A percentile compares a stretch with the other conserved stretches of the same genome.
Conservation (phyloP, 2,113 vertebrate species). For the Thryonomys swinderianus region DNA sequence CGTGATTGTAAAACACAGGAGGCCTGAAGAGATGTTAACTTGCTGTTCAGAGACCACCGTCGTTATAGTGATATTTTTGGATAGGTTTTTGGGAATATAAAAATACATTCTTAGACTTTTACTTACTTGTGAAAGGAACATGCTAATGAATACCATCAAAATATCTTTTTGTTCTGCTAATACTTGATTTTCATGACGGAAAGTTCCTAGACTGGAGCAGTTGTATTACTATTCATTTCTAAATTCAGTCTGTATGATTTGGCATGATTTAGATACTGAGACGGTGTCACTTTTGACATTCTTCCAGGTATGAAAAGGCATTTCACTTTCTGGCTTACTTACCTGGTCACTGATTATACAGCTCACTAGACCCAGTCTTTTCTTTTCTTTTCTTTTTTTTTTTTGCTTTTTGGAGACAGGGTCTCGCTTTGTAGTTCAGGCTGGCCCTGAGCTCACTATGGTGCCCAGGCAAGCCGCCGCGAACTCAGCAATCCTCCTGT, state of each 20-base stretch:
- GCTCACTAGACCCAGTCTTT: constrained; percentile 55
- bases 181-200: constrained; percentile 51
- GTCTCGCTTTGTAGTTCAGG: too few species aligned
- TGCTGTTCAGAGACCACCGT: constrained; percentile 57
- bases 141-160: constrained; percentile 44
- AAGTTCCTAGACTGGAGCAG: constrained; percentile 44
- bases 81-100: constrained; percentile 27
- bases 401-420: too few species aligned
- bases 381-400: too few species aligned
- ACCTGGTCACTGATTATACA: constrained; percentile 37
- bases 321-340: constrained; percentile 59
- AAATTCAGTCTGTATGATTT: constrained; percentile 50
- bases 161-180: constrained; percentile 11
- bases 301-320: constrained; percentile 77
- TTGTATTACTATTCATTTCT: not conserved
- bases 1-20: constrained; percentile 37
- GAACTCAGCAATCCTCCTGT: too few species aligned
- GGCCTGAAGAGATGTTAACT: not conserved
- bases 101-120: constrained; percentile 41
- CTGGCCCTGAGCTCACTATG: too few species aligned
- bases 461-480: too few species aligned
- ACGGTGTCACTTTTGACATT: constrained; percentile 76
- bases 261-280: constrained; percentile 54
- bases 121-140: constrained; percentile 42
- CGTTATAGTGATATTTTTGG: constrained; percentile 54